Evolutionary conservation across 1,140 invertebrate species (phyloP).

Genomic region (Drosophila lowei): DNA sequence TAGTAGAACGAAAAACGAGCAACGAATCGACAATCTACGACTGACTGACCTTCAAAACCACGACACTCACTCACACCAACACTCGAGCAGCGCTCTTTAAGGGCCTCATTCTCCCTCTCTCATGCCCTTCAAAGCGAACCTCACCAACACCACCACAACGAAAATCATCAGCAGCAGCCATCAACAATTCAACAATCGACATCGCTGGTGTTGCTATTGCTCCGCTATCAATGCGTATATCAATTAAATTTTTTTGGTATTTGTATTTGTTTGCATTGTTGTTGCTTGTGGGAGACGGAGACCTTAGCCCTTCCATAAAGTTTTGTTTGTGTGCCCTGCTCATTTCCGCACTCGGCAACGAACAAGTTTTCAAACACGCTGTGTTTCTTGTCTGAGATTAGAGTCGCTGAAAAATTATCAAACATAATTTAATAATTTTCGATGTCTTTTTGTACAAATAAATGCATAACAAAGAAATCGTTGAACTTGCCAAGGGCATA

Average conservation of each 20-base stretch:
- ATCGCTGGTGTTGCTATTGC: constrained; percentile 19
- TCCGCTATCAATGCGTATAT: constrained; percentile 71
- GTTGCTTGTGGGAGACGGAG: constrained; percentile 37
- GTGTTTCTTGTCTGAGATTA: constrained; percentile 12
- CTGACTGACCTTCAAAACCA: constrained; percentile 43
- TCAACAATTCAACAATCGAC: constrained; percentile 27
- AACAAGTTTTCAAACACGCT: constrained; percentile 36
- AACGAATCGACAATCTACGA: constrained; percentile 29
- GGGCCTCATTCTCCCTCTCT: constrained; percentile 22
- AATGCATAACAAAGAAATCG: constrained; percentile 32
- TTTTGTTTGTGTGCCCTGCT: constrained; percentile 41
- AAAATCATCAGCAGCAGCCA: constrained; percentile 41
- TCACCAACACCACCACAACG: constrained; percentile 8
- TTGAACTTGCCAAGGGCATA: constrained; percentile 51
- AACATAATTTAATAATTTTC: constrained; percentile 31
- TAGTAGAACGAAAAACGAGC: constrained; percentile 24
- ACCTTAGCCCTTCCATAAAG: constrained; percentile 67
- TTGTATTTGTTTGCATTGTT: constrained; percentile 10
- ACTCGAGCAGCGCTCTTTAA: constrained; percentile 29
- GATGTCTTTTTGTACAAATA: background rate
- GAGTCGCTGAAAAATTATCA: constrained; percentile 16
- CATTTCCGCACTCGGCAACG: constrained; percentile 61
- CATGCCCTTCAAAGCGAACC: constrained; percentile 41
- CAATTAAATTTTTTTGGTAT: constrained; percentile 53
- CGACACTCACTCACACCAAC: background rate